Conservation (phyloP, 2,888 invertebrate genomes). For the Meiosimyza platycephala region DNA sequence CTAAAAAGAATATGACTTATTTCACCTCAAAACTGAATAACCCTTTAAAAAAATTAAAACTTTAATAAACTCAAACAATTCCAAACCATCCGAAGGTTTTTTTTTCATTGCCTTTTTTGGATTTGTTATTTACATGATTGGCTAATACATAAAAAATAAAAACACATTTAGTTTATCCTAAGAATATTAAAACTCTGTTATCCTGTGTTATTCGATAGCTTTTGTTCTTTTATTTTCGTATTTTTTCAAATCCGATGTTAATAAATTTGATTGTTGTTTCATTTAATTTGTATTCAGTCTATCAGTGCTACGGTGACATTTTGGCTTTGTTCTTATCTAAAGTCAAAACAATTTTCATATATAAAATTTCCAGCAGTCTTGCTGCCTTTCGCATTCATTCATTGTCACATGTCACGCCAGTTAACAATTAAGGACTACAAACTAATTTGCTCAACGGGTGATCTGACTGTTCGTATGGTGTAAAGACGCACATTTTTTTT, state of each 20-base stretch:
- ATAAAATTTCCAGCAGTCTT: background rate
- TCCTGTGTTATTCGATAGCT: background rate
- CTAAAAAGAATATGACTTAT: too few species aligned
- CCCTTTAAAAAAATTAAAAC: too few species aligned
- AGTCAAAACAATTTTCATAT: conserved; percentile 30
- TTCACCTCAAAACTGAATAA: too few species aligned
- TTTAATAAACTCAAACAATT: too few species aligned
- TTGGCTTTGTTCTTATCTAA: conserved; percentile 28
- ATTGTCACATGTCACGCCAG: conserved; percentile 61
- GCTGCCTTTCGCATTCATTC: conserved; percentile 45
- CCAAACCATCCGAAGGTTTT: too few species aligned
- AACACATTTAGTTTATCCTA: too few species aligned
- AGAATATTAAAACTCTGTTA: too few species aligned
- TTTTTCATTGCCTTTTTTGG: too few species aligned
- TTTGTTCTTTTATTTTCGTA: background rate
- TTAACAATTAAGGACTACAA: conserved; percentile 64
- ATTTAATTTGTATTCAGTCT: background rate
- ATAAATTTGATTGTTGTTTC: conserved; percentile 25
- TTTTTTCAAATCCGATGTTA: background rate
- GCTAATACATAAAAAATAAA: too few species aligned
- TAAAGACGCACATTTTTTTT: too few species aligned
- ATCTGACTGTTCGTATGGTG: conserved; percentile 15
- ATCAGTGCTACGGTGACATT: conserved; percentile 14
- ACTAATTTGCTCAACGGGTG: conserved; percentile 63
- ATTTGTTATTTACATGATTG: too few species aligned